Evolutionary conservation across 2,888 invertebrate genomes (phyloP), one percentile per base, ranked within the genome.

Genomic region (Sphinx pinastri): DNA sequence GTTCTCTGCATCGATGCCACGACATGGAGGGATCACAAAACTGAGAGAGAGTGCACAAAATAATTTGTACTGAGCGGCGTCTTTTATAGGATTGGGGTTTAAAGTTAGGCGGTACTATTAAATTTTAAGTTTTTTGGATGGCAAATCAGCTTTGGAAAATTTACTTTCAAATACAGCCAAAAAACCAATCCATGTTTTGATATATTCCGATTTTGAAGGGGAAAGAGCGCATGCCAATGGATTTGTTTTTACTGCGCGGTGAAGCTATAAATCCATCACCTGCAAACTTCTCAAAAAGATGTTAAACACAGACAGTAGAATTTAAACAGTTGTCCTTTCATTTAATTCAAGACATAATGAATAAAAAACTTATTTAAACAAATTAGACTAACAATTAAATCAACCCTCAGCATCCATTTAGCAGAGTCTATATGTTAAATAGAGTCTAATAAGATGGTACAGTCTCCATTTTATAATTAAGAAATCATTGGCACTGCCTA

Each of bases 401-500:
- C 14, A 38, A 59, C 58, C 49, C 6, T 16, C 49, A 13, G 16
- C 25, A 57, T 25, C 13, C 25, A 25, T 19, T 57, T 13, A 13
- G 25, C 13, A 31, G 13, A 19, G 12, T 57, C n/a, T 55, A n/a
- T 10, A 7, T 47, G 12, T 19, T 49, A 0, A 63, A 63, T 63
- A 63, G 19, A 63, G 47, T 63, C 63, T 63, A 63, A 10, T 55
- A 54, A n/a, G 16, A n/a, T 54, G 16, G 47, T 16, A 4, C 47
- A 19, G 13, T 16, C 19, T 16, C 19, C 49, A 47, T 63, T 63
- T 47, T 12, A 60, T 57, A 63, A 63, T 63, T 47, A 63, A 63
- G 63, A 63, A 63, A 63, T 63, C 63, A 63, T 63, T 63, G 19
- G 19, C 63, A 19, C 63, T 47, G 19, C 63, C 63, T 63, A 63